phyloP scores from a whole-genome alignment of 2,797 vertebrate species.

The Corythornis leucogaster region DNA sequence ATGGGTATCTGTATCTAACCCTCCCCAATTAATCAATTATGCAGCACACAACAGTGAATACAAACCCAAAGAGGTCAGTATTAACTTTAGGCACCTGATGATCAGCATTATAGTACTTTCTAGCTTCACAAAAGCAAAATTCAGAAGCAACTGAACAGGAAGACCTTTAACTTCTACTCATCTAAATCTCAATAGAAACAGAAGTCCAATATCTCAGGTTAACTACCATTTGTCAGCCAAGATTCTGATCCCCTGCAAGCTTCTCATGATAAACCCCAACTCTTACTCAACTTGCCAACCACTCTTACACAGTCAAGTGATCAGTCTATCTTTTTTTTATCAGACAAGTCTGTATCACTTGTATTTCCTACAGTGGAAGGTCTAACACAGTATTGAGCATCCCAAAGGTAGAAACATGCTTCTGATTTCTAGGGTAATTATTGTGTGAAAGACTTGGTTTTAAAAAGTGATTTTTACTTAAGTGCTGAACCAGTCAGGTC shows the following conservation, averaged over 20 bases:
- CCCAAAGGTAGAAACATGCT: neutral
- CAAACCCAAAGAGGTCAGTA: neutral
- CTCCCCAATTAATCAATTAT: neutral
- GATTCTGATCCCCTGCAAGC: neutral
- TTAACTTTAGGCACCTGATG: neutral
- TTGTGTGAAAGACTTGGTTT: neutral
- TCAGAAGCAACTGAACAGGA: neutral
- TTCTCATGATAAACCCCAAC: neutral
- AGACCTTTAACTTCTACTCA: neutral
- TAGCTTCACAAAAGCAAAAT: neutral
- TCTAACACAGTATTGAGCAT: neutral
- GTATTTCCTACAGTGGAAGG: neutral
- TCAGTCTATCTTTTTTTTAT: neutral
- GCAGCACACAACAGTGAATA: neutral
- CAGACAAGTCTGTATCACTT: neutral
- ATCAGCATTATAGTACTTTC: neutral
- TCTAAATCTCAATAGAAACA: neutral
- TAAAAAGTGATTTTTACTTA: neutral
- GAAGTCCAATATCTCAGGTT: rapidly evolving
- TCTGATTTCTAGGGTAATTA: neutral
- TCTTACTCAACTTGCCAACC: neutral
- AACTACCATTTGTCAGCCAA: neutral
- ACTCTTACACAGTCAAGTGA: neutral
- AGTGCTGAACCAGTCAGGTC: neutral
- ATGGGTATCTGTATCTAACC: neutral